phyloP scores from a whole-genome alignment of 64 coral and sea anemone species.

The Montipora efflorescens region DNA sequence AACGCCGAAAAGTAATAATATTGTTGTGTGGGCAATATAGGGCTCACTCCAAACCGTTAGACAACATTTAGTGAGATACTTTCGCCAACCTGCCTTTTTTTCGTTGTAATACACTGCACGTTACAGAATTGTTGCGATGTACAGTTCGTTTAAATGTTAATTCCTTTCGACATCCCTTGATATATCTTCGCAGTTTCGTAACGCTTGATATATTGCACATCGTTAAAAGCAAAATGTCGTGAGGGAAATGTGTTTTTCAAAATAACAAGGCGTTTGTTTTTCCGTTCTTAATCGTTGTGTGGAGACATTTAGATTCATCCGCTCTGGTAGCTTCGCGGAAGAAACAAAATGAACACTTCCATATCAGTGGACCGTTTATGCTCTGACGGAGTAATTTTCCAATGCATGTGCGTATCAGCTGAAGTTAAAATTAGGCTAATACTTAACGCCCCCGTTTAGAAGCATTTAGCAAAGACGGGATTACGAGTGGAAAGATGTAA shows the following conservation, averaged over 20 bases:
- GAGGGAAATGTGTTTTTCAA: neutral
- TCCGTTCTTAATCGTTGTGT: neutral
- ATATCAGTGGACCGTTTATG: neutral
- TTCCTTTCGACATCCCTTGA: neutral
- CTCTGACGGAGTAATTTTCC: neutral
- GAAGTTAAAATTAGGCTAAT: neutral
- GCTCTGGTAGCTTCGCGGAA: neutral
- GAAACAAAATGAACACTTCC: neutral
- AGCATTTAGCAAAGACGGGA: neutral
- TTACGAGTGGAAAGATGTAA: too few species aligned
- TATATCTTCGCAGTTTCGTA: neutral
- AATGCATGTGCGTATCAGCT: neutral
- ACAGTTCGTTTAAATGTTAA: neutral
- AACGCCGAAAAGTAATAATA: too few species aligned
- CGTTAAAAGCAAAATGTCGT: neutral
- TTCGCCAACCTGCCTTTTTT: too few species aligned
- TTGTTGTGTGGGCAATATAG: neutral
- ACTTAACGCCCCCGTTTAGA: neutral
- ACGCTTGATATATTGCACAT: neutral
- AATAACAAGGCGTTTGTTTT: neutral
- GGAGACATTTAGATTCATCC: neutral
- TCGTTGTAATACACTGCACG: too few species aligned
- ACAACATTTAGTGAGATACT: too few species aligned
- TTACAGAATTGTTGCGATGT: too few species aligned
- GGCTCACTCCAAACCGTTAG: too few species aligned